Evolutionary conservation across 2,888 invertebrate species (phyloP), one percentile per base, ranked within the genome.

Genomic region (Nemapogon koenigi): DNA sequence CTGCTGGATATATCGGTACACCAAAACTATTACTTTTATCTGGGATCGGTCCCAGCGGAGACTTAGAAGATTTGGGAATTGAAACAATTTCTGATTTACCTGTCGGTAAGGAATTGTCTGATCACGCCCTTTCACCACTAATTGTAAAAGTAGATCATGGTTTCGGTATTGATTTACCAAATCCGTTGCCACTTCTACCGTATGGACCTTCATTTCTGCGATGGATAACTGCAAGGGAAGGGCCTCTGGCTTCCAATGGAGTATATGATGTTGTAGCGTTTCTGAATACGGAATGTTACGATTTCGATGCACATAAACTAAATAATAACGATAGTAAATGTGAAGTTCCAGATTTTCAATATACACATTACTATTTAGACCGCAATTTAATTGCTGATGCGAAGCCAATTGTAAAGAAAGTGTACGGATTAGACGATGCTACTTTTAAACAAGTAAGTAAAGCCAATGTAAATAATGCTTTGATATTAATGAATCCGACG

Each of bases 1-100:
- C 63, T 19, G 68, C 71, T 1, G 72, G 72, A 0, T 40, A 68
- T 0, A 42, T 70, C 1, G 64, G 53, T 0, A 62, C 63, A 1
- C 59, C 71, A 6, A 66, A 70, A 26, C 51, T 72, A 38, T 40
- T 72, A 35, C 52, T 65, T 64, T 40, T 61, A 16, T 72, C 71
- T 1, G 72, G 72, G 1, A 43, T 72, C 2, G 72, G 71, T 0
- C 63, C 55, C 1, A 49, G 53, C 2, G 48, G 52, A 1, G 66
- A 67, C 33, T 48, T 71, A 22, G 22, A 42, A 3, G 31, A 43
- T 3, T 45, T 62, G 36, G 48, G 48, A 0, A 58, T 71, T 13
- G 39, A 47, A 1, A 53, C 62, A 2, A 50, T 47, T 22, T 50
- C 47, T 0, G 50, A 69, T 38, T 40, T 64, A 13, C 55, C 68